Evolutionary conservation across 1,140 invertebrate species (phyloP).

Genomic region (Acyrthosiphon pisum): DNA sequence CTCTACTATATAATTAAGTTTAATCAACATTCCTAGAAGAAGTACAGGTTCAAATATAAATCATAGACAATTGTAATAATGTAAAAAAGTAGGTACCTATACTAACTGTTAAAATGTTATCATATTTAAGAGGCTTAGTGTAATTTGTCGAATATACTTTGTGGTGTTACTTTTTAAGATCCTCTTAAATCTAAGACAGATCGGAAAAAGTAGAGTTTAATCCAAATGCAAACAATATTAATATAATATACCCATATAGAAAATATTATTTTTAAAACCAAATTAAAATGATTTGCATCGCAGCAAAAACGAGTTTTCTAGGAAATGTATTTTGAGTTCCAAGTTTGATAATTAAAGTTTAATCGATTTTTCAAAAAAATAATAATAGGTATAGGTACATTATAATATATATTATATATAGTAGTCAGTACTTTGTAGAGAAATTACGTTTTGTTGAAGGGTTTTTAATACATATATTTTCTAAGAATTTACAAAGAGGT

Average conservation of each 20-base stretch:
- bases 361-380: not conserved
- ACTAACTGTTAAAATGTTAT: not conserved
- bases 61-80: too few relatives aligned
- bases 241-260: not conserved
- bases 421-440: not conserved
- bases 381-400: not conserved
- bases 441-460: not conserved
- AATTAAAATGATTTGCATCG: constrained; percentile 14
- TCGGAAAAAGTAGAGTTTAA: too few relatives aligned
- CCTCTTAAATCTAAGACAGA: too few relatives aligned
- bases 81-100: not conserved
- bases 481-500: not conserved
- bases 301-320: not conserved
- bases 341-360: not conserved
- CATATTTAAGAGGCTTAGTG: not conserved
- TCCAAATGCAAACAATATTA: not conserved
- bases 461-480: not conserved
- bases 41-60: too few relatives aligned
- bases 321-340: not conserved
- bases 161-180: not conserved
- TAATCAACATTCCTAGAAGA: too few relatives aligned
- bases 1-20: too few relatives aligned
- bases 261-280: not conserved
- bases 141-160: not conserved
- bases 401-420: not conserved